Base-by-base conservation (phyloP, 2,888 invertebrate genomes). In the Stenotaenia linearis region DNA sequence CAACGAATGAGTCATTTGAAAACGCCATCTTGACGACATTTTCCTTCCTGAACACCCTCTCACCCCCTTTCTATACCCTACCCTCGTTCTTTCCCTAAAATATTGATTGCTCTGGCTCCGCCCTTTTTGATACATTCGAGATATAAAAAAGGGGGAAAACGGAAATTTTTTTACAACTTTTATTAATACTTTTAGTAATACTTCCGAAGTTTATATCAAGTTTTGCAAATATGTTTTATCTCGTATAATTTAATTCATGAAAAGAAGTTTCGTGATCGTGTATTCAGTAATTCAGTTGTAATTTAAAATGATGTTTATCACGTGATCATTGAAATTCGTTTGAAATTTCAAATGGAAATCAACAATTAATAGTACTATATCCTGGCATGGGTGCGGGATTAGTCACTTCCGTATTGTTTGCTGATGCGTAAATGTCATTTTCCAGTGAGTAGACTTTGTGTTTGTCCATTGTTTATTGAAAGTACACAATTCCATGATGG, bases 11-110 rank as follows among this genome's bases (percentile, higher is more conserved):
- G 61, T 61, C 61, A 61, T 61, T 61, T 61, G 61, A 15, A 15
- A 61, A 61, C 61, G 61, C 61, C 61, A 61, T 61, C 61, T 61
- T 61, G 61, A 61, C 61, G 61, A 61, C 61, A 61, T 61, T 61
- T 61, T 61, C 61, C 61, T 61, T 61, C 61, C 61, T 61, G 61
- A 61, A 25, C 25, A 23, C 61, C 61, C 61, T 15, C 61, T 61
- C 10, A 23, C 25, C 61, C 61, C 23, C 7, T 9, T 2, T 12
- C 61, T 25, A 61, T 28, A 6, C 61, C 25, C 61, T 61, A 15
- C 61, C 23, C 23, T 23, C 23, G 4, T 12, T 45, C 12, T 15
- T 45, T 23, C 23, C 61, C 61, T 25, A 23, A 25, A 61, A 61
- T 61, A 61, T 61, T 61, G 61, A 61, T 61, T 61, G 28, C 25